Conservation (phyloP, 92 coral and sea anemone species). For the Galaxea fascicularis region DNA sequence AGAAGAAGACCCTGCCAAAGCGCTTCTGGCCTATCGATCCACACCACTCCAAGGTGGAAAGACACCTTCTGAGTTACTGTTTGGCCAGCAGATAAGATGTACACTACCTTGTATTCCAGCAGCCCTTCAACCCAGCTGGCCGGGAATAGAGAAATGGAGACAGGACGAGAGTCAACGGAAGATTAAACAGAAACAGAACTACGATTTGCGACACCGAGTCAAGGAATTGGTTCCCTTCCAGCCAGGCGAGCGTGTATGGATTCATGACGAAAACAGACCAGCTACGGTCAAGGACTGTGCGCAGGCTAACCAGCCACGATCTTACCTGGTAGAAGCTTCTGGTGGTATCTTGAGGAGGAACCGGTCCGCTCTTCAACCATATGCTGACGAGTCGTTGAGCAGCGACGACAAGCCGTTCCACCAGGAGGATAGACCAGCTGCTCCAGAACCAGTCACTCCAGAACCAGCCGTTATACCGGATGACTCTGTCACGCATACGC, state of each 20-base stretch:
- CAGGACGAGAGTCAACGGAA: background rate
- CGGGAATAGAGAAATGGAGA: constrained; percentile 6
- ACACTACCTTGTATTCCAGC: background rate
- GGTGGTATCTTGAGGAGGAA: background rate
- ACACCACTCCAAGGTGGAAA: constrained; percentile 26
- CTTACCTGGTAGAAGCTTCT: background rate
- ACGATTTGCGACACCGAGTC: constrained; percentile 7
- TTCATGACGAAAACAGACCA: constrained; percentile 9
- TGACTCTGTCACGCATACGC: background rate
- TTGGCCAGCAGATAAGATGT: constrained; percentile 21
- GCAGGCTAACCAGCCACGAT: background rate
- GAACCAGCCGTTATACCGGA: background rate
- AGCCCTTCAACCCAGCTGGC: constrained; percentile 4
- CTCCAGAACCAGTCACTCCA: no score
- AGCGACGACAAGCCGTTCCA: background rate
- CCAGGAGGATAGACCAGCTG: background rate
- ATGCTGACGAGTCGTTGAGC: background rate
- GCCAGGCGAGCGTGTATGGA: constrained; percentile 2
- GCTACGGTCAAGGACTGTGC: background rate
- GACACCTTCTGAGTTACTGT: constrained; percentile 19
- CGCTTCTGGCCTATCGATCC: constrained; percentile 19
- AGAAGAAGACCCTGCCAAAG: constrained; percentile 31
- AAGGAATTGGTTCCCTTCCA: constrained; percentile 1
- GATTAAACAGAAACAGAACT: background rate
- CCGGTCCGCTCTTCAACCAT: background rate